Evolutionary conservation across 2,797 vertebrate genomes (phyloP).

Genomic region (Arrhamphus sclerolepis): DNA sequence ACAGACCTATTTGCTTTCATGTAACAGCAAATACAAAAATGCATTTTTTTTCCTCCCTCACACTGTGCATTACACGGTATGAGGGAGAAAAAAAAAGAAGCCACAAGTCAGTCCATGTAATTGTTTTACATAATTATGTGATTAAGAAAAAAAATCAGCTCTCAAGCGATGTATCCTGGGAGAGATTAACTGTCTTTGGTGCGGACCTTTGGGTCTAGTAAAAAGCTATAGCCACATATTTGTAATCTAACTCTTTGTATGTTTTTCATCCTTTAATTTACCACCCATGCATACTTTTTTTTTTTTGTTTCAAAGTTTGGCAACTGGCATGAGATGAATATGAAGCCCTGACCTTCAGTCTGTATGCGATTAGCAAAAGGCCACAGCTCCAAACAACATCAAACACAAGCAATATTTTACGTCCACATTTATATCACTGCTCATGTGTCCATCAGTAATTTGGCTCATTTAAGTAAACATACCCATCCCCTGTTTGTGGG

Average conservation of each 20-base stretch:
- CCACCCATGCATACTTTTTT: too few species aligned
- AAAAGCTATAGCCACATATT: too few species aligned
- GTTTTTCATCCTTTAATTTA: too few species aligned
- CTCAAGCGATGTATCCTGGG: too few species aligned
- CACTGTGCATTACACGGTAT: too few species aligned
- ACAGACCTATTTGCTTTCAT: too few species aligned
- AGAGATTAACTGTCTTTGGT: too few species aligned
- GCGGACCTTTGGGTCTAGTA: too few species aligned
- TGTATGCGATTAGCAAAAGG: slow-evolving; percentile 1
- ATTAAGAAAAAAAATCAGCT: not conserved
- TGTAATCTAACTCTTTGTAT: too few species aligned
- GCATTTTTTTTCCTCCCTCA: too few species aligned
- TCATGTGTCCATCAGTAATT: slow-evolving; percentile 41
- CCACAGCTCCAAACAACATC: not conserved
- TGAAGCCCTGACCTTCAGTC: not conserved
- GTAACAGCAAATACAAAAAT: too few species aligned
- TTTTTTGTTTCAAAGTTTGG: not conserved
- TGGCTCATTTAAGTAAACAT: slow-evolving; percentile 49
- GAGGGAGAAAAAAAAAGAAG: too few species aligned
- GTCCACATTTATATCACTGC: slow-evolving; percentile 18
- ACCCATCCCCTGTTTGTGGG: slow-evolving; percentile 36
- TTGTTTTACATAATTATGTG: not conserved
- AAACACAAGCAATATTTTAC: slow-evolving; percentile 18
- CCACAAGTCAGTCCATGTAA: not conserved
- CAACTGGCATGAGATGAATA: not conserved